Conservation (phyloP, 2,113 vertebrate species). For the Dryoscopus gambensis region DNA sequence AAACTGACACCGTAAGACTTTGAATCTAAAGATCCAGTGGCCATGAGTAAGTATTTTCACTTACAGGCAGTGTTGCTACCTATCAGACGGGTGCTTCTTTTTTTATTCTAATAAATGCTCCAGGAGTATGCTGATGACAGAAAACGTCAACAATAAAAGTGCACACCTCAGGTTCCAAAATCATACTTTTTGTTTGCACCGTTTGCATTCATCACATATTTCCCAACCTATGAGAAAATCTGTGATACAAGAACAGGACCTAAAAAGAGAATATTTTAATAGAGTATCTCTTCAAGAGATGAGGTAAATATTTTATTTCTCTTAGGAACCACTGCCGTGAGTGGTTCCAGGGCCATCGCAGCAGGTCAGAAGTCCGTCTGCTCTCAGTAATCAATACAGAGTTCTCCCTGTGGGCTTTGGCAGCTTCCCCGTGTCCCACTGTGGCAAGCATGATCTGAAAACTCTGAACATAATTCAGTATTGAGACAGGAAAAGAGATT, state of each 20-base stretch:
- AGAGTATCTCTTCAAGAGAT: not conserved
- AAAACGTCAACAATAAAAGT: not conserved
- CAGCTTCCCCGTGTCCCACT: not conserved
- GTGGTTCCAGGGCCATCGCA: not conserved
- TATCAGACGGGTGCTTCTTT: not conserved
- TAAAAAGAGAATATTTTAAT: not conserved
- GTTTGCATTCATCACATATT: not conserved
- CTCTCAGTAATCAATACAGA: not conserved
- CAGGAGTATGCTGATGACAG: not conserved
- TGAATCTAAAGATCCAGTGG: not conserved
- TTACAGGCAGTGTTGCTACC: not conserved
- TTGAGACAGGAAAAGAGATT: conserved; percentile 50
- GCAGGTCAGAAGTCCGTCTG: not conserved
- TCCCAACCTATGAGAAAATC: not conserved
- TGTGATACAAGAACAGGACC: not conserved
- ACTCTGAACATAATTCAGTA: not conserved
- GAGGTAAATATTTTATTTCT: not conserved
- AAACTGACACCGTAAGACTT: not conserved
- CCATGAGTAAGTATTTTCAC: not conserved
- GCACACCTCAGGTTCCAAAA: not conserved
- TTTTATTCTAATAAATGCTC: not conserved
- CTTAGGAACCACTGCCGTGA: not conserved
- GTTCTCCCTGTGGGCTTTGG: not conserved
- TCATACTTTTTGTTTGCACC: not conserved
- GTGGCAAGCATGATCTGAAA: conserved; percentile 14